Percentiles rank a stretch among this genome's conserved stretches.
These are phyloP conservation scores for Hirundichthys speculiger DNA, from an alignment of 2,113 vertebrate genomes.

Conservation along the genomic window DNA sequence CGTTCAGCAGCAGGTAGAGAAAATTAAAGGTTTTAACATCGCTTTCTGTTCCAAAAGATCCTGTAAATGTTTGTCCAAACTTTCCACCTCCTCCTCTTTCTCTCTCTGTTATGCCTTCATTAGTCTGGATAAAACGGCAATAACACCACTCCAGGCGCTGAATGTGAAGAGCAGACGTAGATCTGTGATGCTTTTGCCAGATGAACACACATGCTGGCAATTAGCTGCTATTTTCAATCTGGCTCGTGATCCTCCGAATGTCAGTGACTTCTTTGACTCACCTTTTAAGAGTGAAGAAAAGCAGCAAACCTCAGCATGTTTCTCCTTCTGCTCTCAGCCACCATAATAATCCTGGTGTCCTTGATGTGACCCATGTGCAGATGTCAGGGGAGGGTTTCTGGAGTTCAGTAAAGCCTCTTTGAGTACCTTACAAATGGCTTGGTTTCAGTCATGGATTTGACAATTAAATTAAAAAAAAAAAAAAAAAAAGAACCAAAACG, in stretches of 20 bases:
- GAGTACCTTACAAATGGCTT: conserved; percentile 19
- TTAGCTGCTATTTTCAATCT: conserved; percentile 58
- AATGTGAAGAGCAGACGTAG: conserved; percentile 40
- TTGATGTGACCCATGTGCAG: conserved; percentile 60
- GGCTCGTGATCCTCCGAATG: conserved; percentile 37
- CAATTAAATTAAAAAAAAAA: conserved; percentile 52
- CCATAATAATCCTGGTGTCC: conserved; percentile 61
- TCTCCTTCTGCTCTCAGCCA: conserved; percentile 28
- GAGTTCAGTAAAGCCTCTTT: conserved; percentile 35
- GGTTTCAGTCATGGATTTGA: conserved; percentile 53
- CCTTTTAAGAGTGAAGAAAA: conserved; percentile 62
- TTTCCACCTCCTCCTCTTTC: neutral
- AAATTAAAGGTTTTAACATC: conserved; percentile 28
- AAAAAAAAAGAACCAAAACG: conserved; percentile 16
- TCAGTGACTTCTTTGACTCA: conserved; percentile 57
- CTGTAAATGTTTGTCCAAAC: conserved; percentile 20
- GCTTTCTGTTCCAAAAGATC: conserved; percentile 6
- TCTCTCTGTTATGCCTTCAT: conserved; percentile 25
- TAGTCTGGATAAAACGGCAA: conserved; percentile 31
- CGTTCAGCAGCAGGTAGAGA: neutral
- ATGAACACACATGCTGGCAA: conserved; percentile 57
- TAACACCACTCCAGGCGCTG: conserved; percentile 29
- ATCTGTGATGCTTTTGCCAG: conserved; percentile 49
- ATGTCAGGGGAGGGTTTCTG: conserved; percentile 54
- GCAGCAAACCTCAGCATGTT: conserved; percentile 27